Conservation (phyloP, 2,888 invertebrate genomes). For the Auanema sp. region DNA sequence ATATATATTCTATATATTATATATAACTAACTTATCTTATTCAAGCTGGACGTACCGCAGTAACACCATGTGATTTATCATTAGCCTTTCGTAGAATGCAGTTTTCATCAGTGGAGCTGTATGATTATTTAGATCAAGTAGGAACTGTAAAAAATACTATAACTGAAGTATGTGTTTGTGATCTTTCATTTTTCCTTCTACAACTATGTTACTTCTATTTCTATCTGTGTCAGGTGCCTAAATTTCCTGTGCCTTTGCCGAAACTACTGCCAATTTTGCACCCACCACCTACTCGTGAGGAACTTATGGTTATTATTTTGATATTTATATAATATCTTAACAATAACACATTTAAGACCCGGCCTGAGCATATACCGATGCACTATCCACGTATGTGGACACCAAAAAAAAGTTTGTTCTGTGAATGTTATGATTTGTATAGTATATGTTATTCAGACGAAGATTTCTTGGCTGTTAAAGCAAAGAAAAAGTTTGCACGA, state of each 20-base stretch:
- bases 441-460: conserved; percentile 1
- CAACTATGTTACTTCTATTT: background rate
- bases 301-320: conserved; percentile 13
- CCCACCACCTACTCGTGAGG: conserved; percentile 19
- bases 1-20: background rate
- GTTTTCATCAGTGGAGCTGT: conserved; percentile 14
- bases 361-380: conserved; percentile 23
- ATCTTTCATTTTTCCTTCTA: background rate
- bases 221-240: conserved; percentile 1
- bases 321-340: conserved; percentile 2
- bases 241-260: conserved; percentile 15
- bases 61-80: conserved; percentile 7
- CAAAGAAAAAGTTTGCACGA: too few relatives aligned
- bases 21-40: background rate
- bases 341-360: conserved; percentile 9
- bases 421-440: background rate
- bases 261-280: conserved; percentile 11
- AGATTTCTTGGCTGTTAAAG: conserved; percentile 17
- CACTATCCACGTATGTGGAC: conserved; percentile 2
- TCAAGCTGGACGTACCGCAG: conserved; percentile 13
- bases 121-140: conserved; percentile 8
- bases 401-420: background rate
- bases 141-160: background rate
- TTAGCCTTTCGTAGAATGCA: conserved; percentile 16
- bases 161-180: background rate